Evolutionary conservation across 2,888 invertebrate species (phyloP), one percentile per base, ranked within the genome.

Genomic region (Lymantria dispar): DNA sequence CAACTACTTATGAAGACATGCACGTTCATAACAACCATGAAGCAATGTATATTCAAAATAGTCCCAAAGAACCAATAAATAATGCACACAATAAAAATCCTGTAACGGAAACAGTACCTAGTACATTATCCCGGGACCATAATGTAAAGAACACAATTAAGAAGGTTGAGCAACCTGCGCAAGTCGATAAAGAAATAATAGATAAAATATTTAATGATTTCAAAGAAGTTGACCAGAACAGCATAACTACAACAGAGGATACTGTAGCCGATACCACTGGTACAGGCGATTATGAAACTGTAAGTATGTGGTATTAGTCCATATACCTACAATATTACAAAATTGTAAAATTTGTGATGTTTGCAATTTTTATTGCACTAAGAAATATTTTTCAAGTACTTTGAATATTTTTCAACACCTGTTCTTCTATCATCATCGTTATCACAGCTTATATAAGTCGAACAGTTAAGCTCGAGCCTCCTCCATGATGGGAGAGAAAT

Each of bases 251-350:
- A 42, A 51, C 54, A 8, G 55, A 64, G 31, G 30, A 29, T 36
- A 43, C 44, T 38, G 42, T 43, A 7, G 54, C 66, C 9, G 44
- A 31, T 9, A 59, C 59, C 7, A 68, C 71, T 11, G 64, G 49
- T 54, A 60, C 56, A 13, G 55, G 42, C 7, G 60, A 60, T 9
- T 60, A 54, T 11, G 61, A 64, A 49, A 49, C 44, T 14, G 70
- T 72, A 56, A 62, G 64, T 65, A 52, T 30, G 2, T n/a, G 33
- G 2, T 33, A 22, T 22, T 3, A 5, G 22, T 5, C 22, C 22
- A 3, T 5, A 22, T 3, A 3, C 22, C 22, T 22, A 22, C 22
- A 22, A 22, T 22, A 22, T 22, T 22, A n/a, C n/a, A n/a, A n/a
- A n/a, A n/a, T 22, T 22, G 5, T 22, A 22, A 22, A 22, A 22